Evolutionary conservation across 1,140 invertebrate genomes (phyloP).

Genomic region (Ganaspis sp.): DNA sequence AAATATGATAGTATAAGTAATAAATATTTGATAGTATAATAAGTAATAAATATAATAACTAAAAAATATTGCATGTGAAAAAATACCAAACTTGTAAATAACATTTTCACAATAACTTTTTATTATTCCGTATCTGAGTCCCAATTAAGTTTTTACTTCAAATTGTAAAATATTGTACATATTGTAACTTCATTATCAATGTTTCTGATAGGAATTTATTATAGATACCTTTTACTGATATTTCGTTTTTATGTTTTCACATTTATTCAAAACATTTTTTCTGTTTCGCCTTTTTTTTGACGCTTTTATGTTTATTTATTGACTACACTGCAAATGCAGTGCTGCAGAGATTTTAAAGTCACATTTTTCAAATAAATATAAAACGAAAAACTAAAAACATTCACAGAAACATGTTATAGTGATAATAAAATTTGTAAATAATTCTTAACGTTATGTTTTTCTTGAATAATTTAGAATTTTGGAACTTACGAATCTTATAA

Average conservation of each 20-base stretch:
- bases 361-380: too few relatives aligned
- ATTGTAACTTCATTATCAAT: background rate
- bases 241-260: background rate
- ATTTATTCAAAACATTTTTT: background rate
- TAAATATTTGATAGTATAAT: background rate
- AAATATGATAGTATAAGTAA: background rate
- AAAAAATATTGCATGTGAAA: background rate
- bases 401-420: too few relatives aligned
- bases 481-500: too few relatives aligned
- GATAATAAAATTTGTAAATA: too few relatives aligned
- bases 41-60: background rate
- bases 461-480: too few relatives aligned
- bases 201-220: background rate
- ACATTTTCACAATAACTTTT: constrained; percentile 31
- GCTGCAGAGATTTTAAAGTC: too few relatives aligned
- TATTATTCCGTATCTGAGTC: constrained; percentile 33
- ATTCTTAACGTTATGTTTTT: too few relatives aligned
- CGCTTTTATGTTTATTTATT: too few relatives aligned
- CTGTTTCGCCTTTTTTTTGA: too few relatives aligned
- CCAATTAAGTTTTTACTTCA: background rate
- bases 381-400: too few relatives aligned
- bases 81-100: constrained; percentile 14
- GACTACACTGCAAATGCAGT: too few relatives aligned
- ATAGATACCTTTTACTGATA: background rate
- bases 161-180: constrained; percentile 11